These are phyloP conservation scores for Heptranchias perlo DNA, from an alignment of 2,113 vertebrate genomes.

Conservation along the genomic window DNA sequence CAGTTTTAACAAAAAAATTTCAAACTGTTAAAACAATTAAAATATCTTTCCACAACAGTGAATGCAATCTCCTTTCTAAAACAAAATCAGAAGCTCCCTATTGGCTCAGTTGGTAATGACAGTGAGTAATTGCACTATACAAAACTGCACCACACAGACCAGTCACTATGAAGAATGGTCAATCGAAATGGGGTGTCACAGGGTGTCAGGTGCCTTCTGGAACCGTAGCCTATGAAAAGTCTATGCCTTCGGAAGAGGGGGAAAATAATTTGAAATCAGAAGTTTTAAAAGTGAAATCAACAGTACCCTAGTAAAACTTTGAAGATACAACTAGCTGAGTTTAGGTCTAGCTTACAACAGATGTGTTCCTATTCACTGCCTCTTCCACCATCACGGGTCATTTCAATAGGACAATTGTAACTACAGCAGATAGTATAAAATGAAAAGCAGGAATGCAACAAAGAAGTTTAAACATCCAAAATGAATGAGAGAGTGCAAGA, in stretches of 20 bases:
- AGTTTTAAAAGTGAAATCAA: background rate
- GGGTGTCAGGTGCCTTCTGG: background rate
- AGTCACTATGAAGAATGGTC: background rate
- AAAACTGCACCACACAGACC: too few species aligned
- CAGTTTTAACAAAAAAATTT: background rate
- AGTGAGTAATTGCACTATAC: too few species aligned
- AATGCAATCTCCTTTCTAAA: background rate
- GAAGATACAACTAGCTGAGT: background rate
- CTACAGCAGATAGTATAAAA: background rate
- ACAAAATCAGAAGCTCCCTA: background rate
- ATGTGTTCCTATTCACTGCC: background rate
- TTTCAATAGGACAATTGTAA: background rate
- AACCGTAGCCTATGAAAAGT: background rate
- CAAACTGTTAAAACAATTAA: background rate
- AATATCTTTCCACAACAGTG: background rate
- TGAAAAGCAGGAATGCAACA: background rate
- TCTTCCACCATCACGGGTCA: background rate
- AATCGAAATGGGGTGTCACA: background rate
- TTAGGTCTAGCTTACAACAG: background rate
- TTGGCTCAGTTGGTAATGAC: background rate
- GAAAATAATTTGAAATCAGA: background rate
- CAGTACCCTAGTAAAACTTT: background rate
- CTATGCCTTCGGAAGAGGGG: background rate
- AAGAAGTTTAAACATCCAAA: background rate
- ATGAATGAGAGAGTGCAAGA: too few species aligned